Percentiles rank a stretch among this genome's conserved stretches.
phyloP scores from a whole-genome alignment of 2,888 invertebrate genomes.

The Campoplex nolae region DNA sequence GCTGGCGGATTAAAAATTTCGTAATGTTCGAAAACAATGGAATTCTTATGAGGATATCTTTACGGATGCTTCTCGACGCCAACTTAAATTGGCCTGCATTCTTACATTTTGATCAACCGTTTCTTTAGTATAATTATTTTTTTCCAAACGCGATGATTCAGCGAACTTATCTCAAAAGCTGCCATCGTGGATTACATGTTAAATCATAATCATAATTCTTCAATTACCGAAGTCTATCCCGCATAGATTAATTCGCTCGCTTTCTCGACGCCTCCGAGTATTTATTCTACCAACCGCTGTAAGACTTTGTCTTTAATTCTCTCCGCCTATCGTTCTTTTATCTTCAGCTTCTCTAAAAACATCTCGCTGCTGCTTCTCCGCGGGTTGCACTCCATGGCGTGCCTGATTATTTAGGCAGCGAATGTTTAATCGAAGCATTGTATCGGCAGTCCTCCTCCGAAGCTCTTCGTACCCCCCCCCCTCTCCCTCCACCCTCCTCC shows the following conservation, averaged over 20 bases:
- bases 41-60: too few relatives aligned
- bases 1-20: too few relatives aligned
- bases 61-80: too few relatives aligned
- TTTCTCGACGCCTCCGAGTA: constrained; percentile 4
- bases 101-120: too few relatives aligned
- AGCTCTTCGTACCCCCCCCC: constrained; percentile 69
- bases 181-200: constrained; percentile 3
- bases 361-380: constrained; percentile 18
- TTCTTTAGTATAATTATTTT: not conserved
- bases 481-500: not conserved
- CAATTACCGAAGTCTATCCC: constrained; percentile 4
- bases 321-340: constrained; percentile 42
- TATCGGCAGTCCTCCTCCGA: constrained; percentile 77
- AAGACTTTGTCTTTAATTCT: constrained; percentile 13
- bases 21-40: too few relatives aligned
- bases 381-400: constrained; percentile 69
- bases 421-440: constrained; percentile 84
- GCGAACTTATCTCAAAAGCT: not conserved
- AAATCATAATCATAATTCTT: constrained; percentile 28
- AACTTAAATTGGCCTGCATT: too few relatives aligned
- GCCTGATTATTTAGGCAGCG: constrained; percentile 84
- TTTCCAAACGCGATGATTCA: not conserved
- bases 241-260: constrained; percentile 10
- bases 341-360: constrained; percentile 27
- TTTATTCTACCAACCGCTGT: not conserved